Evolutionary conservation across 2,888 invertebrate species (phyloP).

Genomic region (Acholoe squamosa): DNA sequence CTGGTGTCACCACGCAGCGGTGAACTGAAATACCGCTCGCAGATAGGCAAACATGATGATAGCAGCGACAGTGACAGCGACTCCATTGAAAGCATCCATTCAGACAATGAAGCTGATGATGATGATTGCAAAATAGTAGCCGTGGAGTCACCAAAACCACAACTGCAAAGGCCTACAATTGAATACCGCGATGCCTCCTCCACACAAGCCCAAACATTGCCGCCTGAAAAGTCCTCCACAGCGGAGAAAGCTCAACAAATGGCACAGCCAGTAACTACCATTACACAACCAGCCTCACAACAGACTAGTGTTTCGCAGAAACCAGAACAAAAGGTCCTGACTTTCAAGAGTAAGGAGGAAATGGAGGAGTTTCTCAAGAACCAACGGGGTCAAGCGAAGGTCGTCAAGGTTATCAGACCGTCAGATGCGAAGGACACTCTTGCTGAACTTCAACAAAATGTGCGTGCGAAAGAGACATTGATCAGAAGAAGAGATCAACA

Average conservation of each 20-base stretch:
- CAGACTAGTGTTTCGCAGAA: background rate
- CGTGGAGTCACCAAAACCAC: conserved; percentile 52
- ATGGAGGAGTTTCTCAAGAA: background rate
- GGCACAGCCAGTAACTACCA: too few species aligned
- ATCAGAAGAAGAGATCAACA: background rate
- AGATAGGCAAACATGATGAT: conserved; percentile 8
- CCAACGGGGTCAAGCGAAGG: background rate
- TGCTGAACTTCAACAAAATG: background rate
- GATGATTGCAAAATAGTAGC: conserved; percentile 60
- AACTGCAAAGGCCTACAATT: background rate
- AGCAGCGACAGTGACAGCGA: conserved; percentile 14
- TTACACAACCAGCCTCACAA: background rate
- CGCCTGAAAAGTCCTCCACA: background rate
- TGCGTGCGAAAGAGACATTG: background rate
- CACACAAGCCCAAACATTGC: background rate
- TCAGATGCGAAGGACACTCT: background rate
- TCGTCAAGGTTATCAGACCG: background rate
- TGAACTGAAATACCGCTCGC: conserved; percentile 33
- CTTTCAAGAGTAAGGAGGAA: conserved; percentile 24
- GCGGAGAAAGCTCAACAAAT: too few species aligned
- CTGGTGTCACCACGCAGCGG: conserved; percentile 45
- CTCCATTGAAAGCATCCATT: background rate
- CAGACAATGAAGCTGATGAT: conserved; percentile 42
- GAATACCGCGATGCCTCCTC: background rate
- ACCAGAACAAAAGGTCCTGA: background rate